Percentiles rank a stretch among this genome's conserved stretches.
phyloP scores from a whole-genome alignment of 2,113 vertebrate genomes.

The Toxotes chatareus region DNA sequence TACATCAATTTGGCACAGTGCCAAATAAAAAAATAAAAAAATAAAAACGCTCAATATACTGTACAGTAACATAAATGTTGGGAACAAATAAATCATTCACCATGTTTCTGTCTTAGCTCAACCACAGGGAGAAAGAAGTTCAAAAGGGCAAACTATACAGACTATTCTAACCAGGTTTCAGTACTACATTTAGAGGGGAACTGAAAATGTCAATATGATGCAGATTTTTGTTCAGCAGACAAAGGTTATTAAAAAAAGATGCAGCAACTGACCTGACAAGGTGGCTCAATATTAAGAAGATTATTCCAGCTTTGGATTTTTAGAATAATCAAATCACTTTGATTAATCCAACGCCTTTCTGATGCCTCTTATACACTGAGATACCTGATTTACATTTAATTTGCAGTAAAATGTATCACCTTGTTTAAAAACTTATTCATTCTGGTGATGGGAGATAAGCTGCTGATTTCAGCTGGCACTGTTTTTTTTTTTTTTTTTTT shows the following conservation, averaged over 20 bases:
- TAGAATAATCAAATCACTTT: slow-evolving; percentile 20
- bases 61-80: background rate
- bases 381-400: slow-evolving; percentile 35
- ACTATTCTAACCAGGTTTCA: too few relatives aligned
- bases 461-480: background rate
- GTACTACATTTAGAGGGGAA: background rate
- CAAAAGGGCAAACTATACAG: too few relatives aligned
- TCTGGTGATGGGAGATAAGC: slow-evolving; percentile 11
- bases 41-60: background rate
- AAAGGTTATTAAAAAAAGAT: slow-evolving; percentile 45
- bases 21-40: background rate
- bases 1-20: background rate
- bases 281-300: slow-evolving; percentile 14
- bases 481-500: background rate
- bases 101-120: background rate
- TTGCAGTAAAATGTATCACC: slow-evolving; percentile 31
- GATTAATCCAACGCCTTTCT: slow-evolving; percentile 10
- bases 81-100: background rate
- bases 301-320: slow-evolving; percentile 11
- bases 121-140: too few relatives aligned
- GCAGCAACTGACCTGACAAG: slow-evolving; percentile 11
- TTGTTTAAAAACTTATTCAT: background rate
- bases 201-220: slow-evolving; percentile 13
- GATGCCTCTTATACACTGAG: background rate
- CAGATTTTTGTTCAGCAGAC: background rate